phyloP scores from a whole-genome alignment of 2,113 vertebrate genomes.

The Mormoops blainvillei region DNA sequence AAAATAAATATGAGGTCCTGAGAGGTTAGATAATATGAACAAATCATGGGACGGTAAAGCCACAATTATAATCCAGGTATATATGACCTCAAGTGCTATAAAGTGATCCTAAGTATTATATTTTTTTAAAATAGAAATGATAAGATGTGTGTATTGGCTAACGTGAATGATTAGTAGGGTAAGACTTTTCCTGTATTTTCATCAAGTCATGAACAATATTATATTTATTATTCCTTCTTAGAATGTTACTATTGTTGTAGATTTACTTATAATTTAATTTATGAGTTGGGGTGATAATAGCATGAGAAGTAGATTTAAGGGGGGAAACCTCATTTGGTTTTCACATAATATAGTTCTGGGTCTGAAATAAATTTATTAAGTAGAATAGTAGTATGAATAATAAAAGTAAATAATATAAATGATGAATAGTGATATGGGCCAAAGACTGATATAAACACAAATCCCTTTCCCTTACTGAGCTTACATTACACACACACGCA shows the following conservation, averaged over 20 bases:
- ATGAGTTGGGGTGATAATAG: neutral
- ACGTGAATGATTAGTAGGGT: neutral
- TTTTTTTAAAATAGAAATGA: neutral
- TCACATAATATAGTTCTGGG: neutral
- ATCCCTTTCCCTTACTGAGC: neutral
- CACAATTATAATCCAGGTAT: neutral
- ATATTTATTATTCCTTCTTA: neutral
- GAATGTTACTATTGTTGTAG: neutral
- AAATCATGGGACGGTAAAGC: neutral
- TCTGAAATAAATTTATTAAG: neutral
- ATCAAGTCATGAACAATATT: neutral
- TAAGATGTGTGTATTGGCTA: neutral
- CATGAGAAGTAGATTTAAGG: neutral
- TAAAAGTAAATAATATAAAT: neutral
- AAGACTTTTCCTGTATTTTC: neutral
- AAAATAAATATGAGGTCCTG: neutral
- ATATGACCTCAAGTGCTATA: neutral
- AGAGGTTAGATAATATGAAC: neutral
- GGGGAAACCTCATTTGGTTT: neutral
- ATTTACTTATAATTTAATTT: neutral
- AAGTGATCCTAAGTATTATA: neutral
- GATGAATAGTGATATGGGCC: neutral
- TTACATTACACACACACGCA: neutral
- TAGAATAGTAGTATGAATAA: neutral
- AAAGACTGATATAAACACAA: neutral